Evolutionary conservation across 23 tunicate genomes (phyloP).

Genomic region (Trididemnum nubilum): DNA sequence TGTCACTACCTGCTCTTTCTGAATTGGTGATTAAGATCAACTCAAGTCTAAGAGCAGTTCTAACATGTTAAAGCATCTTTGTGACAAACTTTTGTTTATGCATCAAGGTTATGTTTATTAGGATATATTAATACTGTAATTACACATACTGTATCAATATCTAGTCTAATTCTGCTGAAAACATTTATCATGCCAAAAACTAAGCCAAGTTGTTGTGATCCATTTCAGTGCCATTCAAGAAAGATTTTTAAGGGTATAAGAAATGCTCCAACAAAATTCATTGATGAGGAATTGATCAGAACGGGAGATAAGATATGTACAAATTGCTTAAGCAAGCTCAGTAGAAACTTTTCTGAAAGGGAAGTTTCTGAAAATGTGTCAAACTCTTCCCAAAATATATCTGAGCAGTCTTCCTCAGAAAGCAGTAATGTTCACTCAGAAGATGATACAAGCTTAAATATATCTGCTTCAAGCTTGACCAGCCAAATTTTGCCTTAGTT

Average conservation of each 20-base stretch:
- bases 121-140: background rate
- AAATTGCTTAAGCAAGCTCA: background rate
- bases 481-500: background rate
- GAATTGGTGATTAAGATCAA: background rate
- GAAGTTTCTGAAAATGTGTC: background rate
- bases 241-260: background rate
- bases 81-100: background rate
- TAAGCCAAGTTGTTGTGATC: constrained; percentile 1
- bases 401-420: background rate
- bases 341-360: background rate
- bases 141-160: background rate
- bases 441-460: background rate
- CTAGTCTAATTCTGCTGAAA: background rate
- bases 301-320: background rate
- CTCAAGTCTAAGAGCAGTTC: constrained; percentile 1
- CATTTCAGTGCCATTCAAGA: background rate
- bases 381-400: background rate
- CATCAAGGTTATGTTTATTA: background rate
- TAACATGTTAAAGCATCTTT: background rate
- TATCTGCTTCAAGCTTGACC: constrained; percentile 1
- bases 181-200: background rate
- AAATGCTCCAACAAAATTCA: background rate
- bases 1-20: background rate
- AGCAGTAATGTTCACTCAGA: constrained; percentile 1
- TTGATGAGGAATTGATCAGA: background rate